Evolutionary conservation across 2,113 vertebrate species (phyloP), one percentile per base, ranked within the genome.

Genomic region (Trichechus manatus): DNA sequence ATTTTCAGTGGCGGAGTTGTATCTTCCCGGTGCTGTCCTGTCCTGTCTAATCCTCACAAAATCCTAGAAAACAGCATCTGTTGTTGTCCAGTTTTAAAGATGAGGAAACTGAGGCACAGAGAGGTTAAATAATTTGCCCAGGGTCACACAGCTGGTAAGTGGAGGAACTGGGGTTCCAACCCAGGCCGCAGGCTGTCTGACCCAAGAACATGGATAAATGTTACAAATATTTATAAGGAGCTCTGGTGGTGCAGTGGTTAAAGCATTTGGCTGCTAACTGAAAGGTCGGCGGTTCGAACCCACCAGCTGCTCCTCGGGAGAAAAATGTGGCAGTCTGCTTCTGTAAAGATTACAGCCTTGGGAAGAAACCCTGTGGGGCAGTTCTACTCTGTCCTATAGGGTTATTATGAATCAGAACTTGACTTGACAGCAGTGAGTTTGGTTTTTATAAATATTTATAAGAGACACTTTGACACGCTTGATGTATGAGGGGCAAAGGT

Each of bases 1-100:
- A 0, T 17, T 1, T 2, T 4, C 0, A 3, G 39, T 8, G 6
- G 13, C 1, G 1, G 3, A 33, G 44, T 1, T 5, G 0, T 0
- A 1, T 5, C 72, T 25, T 53, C 63, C 61, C 0, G 50, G 39
- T 39, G 2, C 63, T 1, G 25, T 8, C 1, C 19, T 0, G 0
- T 29, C 31, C 75, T 5, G 0, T 11, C 33, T 2, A 13, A 3
- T n/a, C 42, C 14, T 3, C 77, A 9, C 0, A 0, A 0, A 2
- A 31, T 17, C 78, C 82, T 6, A 0, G 3, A 31, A 23, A 19
- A 10, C 0, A 0, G 9, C 22, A 5, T 11, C 42, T 10, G 8
- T 20, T 19, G n/a, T 25, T 20, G 5, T 0, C 36, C 79, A 5
- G 0, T 27, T 1, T 47, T 33, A 8, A 2, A 9, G 36, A 19